phyloP scores from a whole-genome alignment of 2,113 vertebrate genomes.

The Physeter macrocephalus region DNA sequence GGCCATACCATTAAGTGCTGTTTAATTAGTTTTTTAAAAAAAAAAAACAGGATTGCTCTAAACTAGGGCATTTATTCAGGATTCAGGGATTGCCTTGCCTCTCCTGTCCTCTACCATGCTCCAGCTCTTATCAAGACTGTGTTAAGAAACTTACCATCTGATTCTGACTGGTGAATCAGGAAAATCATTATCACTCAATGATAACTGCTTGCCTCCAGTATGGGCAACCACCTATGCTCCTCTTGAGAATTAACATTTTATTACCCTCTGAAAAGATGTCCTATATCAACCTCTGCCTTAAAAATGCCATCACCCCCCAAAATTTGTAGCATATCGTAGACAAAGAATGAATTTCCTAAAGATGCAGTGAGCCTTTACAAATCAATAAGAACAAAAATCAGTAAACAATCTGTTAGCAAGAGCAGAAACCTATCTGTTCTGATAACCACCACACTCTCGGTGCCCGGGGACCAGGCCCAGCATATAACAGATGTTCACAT shows the following conservation, averaged over 20 bases:
- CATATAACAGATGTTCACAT: not conserved
- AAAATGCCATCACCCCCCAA: not conserved
- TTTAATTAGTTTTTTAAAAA: constrained; percentile 75
- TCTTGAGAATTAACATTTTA: not conserved
- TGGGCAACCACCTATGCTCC: not conserved
- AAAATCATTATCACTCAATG: not conserved
- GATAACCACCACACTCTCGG: not conserved
- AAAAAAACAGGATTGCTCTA: constrained; percentile 73
- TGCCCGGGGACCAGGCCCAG: not conserved
- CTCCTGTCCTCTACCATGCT: not conserved
- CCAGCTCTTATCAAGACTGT: not conserved
- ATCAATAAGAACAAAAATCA: not conserved
- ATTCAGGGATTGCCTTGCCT: constrained; percentile 37
- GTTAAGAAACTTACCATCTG: constrained; percentile 53
- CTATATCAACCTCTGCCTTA: not conserved
- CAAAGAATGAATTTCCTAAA: not conserved
- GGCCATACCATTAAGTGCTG: constrained; percentile 74
- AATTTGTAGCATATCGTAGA: not conserved
- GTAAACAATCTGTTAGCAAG: not conserved
- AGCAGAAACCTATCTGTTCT: not conserved
- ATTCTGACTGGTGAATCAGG: constrained; percentile 32
- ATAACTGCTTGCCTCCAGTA: not conserved
- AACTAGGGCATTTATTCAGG: constrained; percentile 69
- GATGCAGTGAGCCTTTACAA: not conserved
- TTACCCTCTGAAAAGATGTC: not conserved